Base-by-base conservation (phyloP, 1,140 invertebrate genomes). In the Drosophila suzukii region DNA sequence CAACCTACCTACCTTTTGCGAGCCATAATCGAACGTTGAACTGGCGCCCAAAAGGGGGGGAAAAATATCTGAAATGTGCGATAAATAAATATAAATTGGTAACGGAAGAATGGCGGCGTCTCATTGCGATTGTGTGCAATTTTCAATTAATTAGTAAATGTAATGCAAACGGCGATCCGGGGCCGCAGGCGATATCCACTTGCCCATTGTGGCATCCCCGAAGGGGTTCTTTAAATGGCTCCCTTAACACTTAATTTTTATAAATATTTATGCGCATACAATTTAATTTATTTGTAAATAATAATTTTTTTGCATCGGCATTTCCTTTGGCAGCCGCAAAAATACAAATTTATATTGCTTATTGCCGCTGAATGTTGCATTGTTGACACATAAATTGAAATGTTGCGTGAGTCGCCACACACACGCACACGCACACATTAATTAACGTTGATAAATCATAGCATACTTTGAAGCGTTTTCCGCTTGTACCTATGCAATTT, bases 71-170 rank as follows among this genome's bases (percentile, higher is more conserved):
- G 51, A 71, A 61, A 70, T 58, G 60, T 46, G 24, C 65, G 63
- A 86, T 86, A 79, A 85, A 86, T 86, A 86, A 86, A 77, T 88
- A 82, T 88, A 88, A 88, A 88, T 83, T 83, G 81, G 83, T 75
- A 74, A 41, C 76, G 79, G 79, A 83, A 83, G 63, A 74, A 63
- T 50, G 76, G 83, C 83, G 75, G 75, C 79, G 60, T 80, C 79
- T 80, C 83, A 82, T 79, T 70, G 67, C 67, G 30, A 68, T 68
- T 88, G 81, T 88, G 54, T 46, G 72, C 60, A 63, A 77, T 88
- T 88, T 88, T 88, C 83, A 88, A 88, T 88, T 88, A 88, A 88
- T 88, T 88, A 88, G 83, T 77, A 71, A 88, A 88, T 88, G 83
- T 75, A 88, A 88, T 88, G 79, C 83, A 74, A 76, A 67, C 75